These are phyloP conservation scores for Cheilosia urbana DNA, from an alignment of 2,888 invertebrate genomes.

Conservation along the genomic window DNA sequence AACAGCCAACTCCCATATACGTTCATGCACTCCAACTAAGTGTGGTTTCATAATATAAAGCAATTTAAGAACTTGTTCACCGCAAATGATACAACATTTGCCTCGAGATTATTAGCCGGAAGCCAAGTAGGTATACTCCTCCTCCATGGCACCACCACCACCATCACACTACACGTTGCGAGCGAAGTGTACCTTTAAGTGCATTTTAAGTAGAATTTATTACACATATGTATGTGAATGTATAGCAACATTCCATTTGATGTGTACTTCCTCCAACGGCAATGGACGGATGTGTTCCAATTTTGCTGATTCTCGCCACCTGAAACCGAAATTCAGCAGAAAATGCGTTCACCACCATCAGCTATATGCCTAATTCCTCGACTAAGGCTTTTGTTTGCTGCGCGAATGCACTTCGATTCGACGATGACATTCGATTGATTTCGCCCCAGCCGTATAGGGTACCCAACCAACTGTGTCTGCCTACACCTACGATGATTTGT, in stretches of 20 bases:
- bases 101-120: slow-evolving; percentile 14
- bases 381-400: slow-evolving; percentile 5
- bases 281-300: slow-evolving; percentile 7
- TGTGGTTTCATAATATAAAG: slow-evolving; percentile 44
- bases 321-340: slow-evolving; percentile 12
- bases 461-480: neutral
- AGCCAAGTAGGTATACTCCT: slow-evolving; percentile 14
- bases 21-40: slow-evolving; percentile 41
- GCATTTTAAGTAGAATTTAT: slow-evolving; percentile 54
- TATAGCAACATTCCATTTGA: neutral
- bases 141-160: neutral
- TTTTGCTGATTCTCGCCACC: neutral
- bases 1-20: slow-evolving; percentile 37
- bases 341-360: slow-evolving; percentile 11
- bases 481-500: slow-evolving; percentile 13
- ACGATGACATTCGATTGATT: slow-evolving; percentile 16
- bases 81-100: slow-evolving; percentile 36
- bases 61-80: slow-evolving; percentile 52
- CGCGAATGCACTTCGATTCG: slow-evolving; percentile 10
- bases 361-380: slow-evolving; percentile 1
- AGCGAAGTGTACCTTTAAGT: slow-evolving; percentile 27
- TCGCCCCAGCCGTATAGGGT: neutral
- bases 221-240: slow-evolving; percentile 9
- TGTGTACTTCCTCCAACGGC: slow-evolving; percentile 10
- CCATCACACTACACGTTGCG: slow-evolving; percentile 3